Conservation (phyloP, 2,888 invertebrate species). For the Electrophaes corylata region DNA sequence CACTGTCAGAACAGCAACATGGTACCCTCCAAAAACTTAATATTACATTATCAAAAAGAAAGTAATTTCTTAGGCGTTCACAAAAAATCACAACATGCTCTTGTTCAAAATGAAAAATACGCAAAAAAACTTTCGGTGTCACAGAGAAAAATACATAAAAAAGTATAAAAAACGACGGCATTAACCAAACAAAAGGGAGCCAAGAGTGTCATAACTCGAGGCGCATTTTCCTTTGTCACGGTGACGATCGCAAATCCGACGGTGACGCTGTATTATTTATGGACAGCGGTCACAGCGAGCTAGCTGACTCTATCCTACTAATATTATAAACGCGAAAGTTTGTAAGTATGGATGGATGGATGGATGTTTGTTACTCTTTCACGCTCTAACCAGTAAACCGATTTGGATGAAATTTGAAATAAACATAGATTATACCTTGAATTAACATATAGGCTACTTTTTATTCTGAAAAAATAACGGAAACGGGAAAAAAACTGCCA, state of each 20-base stretch:
- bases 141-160: slow-evolving; percentile 44
- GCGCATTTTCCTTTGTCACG: slow-evolving; percentile 74
- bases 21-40: background rate
- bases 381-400: too few species aligned
- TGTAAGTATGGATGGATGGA: too few species aligned
- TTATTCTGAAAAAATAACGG: too few species aligned
- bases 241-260: slow-evolving; percentile 72
- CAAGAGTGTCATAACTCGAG: slow-evolving; percentile 75
- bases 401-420: too few species aligned
- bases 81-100: slow-evolving; percentile 1
- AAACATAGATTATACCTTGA: too few species aligned
- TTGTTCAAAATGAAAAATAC: slow-evolving; percentile 45
- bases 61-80: background rate
- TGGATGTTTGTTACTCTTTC: too few species aligned
- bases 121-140: slow-evolving; percentile 38
- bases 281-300: slow-evolving; percentile 36
- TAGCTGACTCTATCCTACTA: slow-evolving; percentile 9
- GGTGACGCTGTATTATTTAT: slow-evolving; percentile 68
- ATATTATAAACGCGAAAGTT: too few species aligned
- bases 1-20: too few species aligned
- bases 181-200: slow-evolving; percentile 76
- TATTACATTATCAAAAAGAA: background rate
- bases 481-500: too few species aligned
- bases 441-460: too few species aligned
- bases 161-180: slow-evolving; percentile 60